Evolutionary conservation across 2,113 vertebrate genomes (phyloP).

Genomic region (Sturnus vulgaris): DNA sequence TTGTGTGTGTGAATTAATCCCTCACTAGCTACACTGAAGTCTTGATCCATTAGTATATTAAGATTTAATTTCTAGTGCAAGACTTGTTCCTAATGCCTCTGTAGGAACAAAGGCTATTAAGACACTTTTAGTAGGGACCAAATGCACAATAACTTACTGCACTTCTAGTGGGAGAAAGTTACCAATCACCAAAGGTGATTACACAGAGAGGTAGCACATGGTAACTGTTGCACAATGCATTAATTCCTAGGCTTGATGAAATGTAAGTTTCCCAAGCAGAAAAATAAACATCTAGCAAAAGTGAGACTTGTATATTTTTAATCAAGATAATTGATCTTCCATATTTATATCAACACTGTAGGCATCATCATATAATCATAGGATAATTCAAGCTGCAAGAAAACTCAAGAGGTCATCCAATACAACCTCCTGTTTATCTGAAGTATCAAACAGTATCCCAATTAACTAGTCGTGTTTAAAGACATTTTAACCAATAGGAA

Average conservation of each 20-base stretch:
- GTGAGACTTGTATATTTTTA: neutral
- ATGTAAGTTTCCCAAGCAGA: neutral
- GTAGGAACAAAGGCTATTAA: neutral
- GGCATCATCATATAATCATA: neutral
- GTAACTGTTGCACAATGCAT: neutral
- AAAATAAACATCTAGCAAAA: neutral
- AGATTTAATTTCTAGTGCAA: neutral
- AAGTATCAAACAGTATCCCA: neutral
- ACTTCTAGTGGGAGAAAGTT: neutral
- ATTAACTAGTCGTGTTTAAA: neutral
- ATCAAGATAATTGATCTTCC: neutral
- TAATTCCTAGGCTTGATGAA: neutral
- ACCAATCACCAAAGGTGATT: neutral
- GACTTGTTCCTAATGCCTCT: neutral
- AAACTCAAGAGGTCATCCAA: neutral
- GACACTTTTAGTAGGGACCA: neutral
- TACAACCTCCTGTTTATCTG: neutral
- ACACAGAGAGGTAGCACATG: neutral
- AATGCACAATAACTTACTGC: neutral
- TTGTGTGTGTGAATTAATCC: neutral
- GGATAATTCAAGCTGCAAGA: neutral
- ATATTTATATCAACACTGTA: neutral
- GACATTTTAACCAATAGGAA: neutral
- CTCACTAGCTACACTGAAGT: neutral
- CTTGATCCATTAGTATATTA: neutral